These are phyloP conservation scores for Notodonta ziczac DNA, from an alignment of 2,888 invertebrate species.

Conservation along the genomic window DNA sequence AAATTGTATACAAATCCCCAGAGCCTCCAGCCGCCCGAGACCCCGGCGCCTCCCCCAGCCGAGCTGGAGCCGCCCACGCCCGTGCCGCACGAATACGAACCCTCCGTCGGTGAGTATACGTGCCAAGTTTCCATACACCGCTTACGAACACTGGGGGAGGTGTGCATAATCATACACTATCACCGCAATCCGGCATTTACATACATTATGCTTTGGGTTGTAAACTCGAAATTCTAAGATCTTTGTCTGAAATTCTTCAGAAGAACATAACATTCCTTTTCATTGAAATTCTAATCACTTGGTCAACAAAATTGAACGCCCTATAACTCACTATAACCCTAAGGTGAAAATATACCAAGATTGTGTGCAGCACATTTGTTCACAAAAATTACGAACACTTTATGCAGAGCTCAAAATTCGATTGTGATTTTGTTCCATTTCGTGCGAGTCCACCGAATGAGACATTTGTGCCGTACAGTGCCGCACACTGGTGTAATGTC, in stretches of 20 bases:
- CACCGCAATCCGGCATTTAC: constrained; percentile 18
- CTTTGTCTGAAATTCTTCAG: constrained; percentile 6
- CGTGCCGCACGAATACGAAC: constrained; percentile 78
- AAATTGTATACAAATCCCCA: constrained; percentile 18
- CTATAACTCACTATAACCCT: no score
- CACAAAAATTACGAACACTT: no score
- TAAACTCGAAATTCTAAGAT: not conserved
- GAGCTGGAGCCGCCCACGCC: constrained; percentile 80
- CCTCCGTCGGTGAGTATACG: constrained; percentile 72
- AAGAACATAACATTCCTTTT: constrained; percentile 4
- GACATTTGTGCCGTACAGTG: no score
- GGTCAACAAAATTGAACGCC: no score
- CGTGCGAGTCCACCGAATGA: no score
- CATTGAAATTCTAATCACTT: constrained; percentile 12
- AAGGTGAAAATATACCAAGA: no score
- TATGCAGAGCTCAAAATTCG: no score
- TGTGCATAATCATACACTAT: constrained; percentile 15
- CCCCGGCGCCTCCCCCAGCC: constrained; percentile 59
- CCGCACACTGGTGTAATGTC: no score
- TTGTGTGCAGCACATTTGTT: no score
- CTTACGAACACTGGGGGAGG: constrained; percentile 28
- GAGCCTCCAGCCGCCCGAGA: constrained; percentile 64
- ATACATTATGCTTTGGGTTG: constrained; percentile 25
- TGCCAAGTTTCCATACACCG: not conserved
- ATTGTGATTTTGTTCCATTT: no score